Evolutionary conservation across 1,140 invertebrate species (phyloP).

Genomic region (Euura lappo): DNA sequence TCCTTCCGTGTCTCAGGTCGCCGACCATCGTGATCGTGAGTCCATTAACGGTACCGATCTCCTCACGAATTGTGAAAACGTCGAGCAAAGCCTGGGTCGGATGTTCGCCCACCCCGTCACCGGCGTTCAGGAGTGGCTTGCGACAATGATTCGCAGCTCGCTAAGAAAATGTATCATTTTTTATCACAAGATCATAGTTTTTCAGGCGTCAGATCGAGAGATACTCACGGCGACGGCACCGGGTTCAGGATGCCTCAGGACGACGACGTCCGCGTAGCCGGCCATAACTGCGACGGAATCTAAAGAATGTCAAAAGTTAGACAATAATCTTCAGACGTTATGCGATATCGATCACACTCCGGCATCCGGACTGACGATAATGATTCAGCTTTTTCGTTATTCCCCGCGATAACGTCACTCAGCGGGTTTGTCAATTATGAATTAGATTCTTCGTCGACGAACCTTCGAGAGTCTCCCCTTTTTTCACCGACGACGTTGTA

Average conservation of each 20-base stretch:
- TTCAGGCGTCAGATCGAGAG: no score
- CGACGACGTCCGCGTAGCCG: slow-evolving; percentile 89
- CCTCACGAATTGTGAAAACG: slow-evolving; percentile 97
- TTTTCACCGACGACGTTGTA: slow-evolving; percentile 90
- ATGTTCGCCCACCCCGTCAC: slow-evolving; percentile 98
- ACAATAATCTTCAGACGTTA: not conserved
- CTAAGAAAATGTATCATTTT: slow-evolving; percentile 55
- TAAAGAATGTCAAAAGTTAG: slow-evolving; percentile 39
- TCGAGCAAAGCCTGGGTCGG: slow-evolving; percentile 98
- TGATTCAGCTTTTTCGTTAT: no score
- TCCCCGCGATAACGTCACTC: no score
- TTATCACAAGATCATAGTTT: no score
- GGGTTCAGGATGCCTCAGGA: slow-evolving; percentile 90
- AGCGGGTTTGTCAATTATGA: no score
- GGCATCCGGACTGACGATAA: no score
- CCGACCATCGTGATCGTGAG: slow-evolving; percentile 94
- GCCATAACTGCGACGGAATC: slow-evolving; percentile 87
- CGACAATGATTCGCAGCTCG: slow-evolving; percentile 79
- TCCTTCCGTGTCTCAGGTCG: slow-evolving; percentile 96
- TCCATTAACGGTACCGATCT: slow-evolving; percentile 98
- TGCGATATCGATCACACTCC: no score
- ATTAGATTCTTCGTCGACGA: not conserved
- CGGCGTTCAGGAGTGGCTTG: slow-evolving; percentile 96
- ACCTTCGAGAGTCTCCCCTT: slow-evolving; percentile 95
- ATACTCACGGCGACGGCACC: slow-evolving; percentile 86